Conservation (phyloP, 2,113 vertebrate genomes). For the Megalops atlanticus region DNA sequence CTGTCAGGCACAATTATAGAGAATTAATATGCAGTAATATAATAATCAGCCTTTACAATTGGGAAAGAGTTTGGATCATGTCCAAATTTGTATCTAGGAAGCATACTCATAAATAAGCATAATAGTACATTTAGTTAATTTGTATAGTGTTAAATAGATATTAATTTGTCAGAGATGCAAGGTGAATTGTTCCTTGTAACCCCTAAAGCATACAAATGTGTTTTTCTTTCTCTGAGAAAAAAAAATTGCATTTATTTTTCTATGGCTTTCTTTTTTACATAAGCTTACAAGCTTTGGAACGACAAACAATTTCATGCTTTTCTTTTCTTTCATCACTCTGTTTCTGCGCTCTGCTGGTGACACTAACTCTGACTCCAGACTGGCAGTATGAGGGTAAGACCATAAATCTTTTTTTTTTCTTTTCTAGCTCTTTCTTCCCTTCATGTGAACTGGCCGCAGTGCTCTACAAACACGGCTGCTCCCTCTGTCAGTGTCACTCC, state of each 20-base stretch:
- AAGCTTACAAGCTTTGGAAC: conserved; percentile 20
- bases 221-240: not conserved
- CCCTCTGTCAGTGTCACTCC: conserved; percentile 14
- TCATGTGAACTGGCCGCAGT: conserved; percentile 29
- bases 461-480: conserved; percentile 49
- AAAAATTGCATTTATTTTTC: not conserved
- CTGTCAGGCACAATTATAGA: not conserved
- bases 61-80: not conserved
- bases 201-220: not conserved
- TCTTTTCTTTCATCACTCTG: conserved; percentile 63
- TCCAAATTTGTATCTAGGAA: not conserved
- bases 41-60: not conserved
- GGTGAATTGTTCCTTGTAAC: not conserved
- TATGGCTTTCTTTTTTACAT: conserved; percentile 19
- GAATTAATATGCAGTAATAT: not conserved
- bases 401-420: conserved; percentile 59
- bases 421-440: conserved; percentile 40
- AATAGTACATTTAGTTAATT: not conserved
- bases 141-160: not conserved
- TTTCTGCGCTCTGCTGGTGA: conserved; percentile 77
- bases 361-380: conserved; percentile 85
- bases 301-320: conserved; percentile 46
- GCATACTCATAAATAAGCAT: not conserved
- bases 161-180: not conserved
- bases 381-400: conserved; percentile 99